phyloP scores from a whole-genome alignment of 1,140 invertebrate species.

The Myzus persicae region DNA sequence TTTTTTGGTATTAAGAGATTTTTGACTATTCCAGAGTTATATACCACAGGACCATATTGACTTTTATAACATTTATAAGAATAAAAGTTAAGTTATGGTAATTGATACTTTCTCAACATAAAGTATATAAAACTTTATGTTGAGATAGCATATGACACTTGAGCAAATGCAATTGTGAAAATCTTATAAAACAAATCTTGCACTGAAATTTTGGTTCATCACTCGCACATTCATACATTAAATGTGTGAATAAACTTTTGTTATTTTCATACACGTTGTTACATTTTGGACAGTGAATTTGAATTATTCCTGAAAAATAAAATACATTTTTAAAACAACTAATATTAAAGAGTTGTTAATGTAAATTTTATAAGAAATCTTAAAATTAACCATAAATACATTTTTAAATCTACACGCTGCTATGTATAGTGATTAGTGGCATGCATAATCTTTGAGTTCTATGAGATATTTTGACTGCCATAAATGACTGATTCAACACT shows the following conservation, averaged over 20 bases:
- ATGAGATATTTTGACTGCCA: not conserved
- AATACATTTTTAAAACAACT: not conserved
- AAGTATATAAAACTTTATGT: constrained; percentile 57
- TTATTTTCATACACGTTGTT: constrained; percentile 66
- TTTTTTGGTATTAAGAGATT: too few relatives aligned
- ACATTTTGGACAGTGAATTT: constrained; percentile 56
- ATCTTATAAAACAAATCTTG: constrained; percentile 75
- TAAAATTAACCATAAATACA: not conserved
- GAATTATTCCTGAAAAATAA: not conserved
- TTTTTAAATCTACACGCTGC: not conserved
- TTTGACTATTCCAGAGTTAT: too few relatives aligned
- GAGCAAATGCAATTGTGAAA: constrained; percentile 74
- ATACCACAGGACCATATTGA: too few relatives aligned
- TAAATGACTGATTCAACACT: not conserved
- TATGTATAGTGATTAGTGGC: not conserved
- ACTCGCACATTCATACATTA: constrained; percentile 66
- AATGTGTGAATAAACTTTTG: constrained; percentile 63
- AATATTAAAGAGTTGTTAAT: not conserved
- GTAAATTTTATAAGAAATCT: not conserved
- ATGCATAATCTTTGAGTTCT: not conserved
- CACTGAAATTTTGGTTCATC: constrained; percentile 67
- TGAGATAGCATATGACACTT: constrained; percentile 63
- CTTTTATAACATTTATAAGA: too few relatives aligned
- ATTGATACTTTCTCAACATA: not conserved
- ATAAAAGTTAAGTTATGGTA: too few relatives aligned